Conservation (phyloP, 30 jellyfish, hydroid and myxozoan genomes). For the Nemopilema nomurai region DNA sequence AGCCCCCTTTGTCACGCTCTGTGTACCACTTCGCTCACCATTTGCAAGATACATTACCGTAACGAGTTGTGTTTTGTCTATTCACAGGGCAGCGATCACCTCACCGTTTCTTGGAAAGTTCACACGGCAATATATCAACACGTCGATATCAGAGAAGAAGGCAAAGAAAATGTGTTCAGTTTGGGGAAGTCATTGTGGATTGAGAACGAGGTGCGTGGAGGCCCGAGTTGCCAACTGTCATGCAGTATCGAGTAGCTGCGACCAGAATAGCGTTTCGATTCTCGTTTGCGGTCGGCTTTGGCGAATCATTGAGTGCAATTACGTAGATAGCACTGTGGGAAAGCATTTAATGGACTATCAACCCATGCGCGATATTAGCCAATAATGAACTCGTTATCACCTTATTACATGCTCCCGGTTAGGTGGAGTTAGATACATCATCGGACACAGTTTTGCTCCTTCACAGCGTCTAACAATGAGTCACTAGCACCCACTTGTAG, state of each 20-base stretch:
- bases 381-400: too few species aligned
- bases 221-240: neutral
- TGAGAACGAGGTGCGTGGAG: conserved; percentile 88
- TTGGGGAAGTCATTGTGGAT: conserved; percentile 95
- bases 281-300: neutral
- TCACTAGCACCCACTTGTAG: too few species aligned
- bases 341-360: neutral
- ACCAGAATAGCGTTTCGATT: neutral
- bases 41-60: neutral
- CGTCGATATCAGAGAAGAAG: conserved; percentile 96
- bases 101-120: conserved; percentile 97
- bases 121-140: conserved; percentile 86
- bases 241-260: neutral
- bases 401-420: neutral
- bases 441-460: too few species aligned
- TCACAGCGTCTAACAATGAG: too few species aligned
- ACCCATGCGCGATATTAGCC: too few species aligned
- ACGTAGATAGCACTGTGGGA: neutral
- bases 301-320: neutral
- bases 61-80: neutral
- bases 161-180: conserved; percentile 93
- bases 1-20: neutral
- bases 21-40: neutral
- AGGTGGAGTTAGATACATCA: too few species aligned
- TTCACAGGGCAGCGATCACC: conserved; percentile 92